Evolutionary conservation across 2,113 vertebrate genomes (phyloP).

Genomic region (Danio rerio): DNA sequence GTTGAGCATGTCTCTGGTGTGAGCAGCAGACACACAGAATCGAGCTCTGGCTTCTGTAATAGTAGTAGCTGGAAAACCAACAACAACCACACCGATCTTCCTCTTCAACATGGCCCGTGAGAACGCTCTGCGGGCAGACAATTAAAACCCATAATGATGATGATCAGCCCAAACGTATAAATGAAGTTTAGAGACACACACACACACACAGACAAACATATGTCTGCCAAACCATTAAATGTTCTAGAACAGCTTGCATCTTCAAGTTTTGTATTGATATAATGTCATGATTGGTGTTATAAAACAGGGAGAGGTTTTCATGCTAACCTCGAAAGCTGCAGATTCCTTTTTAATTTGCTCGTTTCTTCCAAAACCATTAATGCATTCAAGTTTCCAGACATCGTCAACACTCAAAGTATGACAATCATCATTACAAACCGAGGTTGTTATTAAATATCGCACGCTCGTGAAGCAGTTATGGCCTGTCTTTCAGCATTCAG

Average conservation of each 20-base stretch:
- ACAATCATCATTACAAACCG: neutral
- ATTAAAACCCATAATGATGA: neutral
- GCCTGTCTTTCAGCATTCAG: neutral
- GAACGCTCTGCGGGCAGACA: slow-evolving; percentile 76
- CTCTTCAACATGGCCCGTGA: slow-evolving; percentile 87
- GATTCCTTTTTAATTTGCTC: neutral
- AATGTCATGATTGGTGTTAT: neutral
- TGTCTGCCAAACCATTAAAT: neutral
- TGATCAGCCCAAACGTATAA: neutral
- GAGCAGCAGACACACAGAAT: slow-evolving; percentile 87
- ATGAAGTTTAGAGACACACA: neutral
- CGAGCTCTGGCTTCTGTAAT: slow-evolving; percentile 90
- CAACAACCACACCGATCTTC: slow-evolving; percentile 86
- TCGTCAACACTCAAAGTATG: neutral
- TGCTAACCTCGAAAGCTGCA: neutral
- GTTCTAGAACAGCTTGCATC: neutral
- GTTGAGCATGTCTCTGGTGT: slow-evolving; percentile 89
- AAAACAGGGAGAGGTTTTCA: neutral
- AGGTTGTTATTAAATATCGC: neutral
- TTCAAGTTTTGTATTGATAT: neutral
- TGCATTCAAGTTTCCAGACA: neutral
- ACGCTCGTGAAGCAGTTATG: neutral
- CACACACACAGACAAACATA: neutral
- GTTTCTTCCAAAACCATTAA: neutral
- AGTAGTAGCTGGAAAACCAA: slow-evolving; percentile 88